Base-by-base conservation (phyloP, 2,888 invertebrate genomes). In the Eristalis tenax region DNA sequence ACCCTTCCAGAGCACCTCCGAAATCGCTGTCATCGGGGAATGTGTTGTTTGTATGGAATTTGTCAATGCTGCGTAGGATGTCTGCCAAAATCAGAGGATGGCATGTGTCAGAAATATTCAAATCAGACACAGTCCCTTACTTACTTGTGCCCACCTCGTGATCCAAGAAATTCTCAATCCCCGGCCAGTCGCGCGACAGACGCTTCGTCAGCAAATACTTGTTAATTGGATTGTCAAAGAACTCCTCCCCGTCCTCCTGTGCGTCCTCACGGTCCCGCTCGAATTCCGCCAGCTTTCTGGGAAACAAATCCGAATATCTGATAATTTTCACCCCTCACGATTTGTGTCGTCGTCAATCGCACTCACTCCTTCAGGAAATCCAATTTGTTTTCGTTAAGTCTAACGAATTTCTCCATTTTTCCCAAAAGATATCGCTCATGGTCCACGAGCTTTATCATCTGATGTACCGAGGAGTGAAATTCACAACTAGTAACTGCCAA, bases 1-100 rank as follows among this genome's bases (percentile, higher is more conserved):
- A 94, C 1, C 99, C 99, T 75, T 96, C 96, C 8, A 99, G 98
- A n/a, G 98, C 99, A 0, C 99, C 99, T 89, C 96, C 96, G 88
- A 99, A 93, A 92, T 99, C 99, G 91, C 98, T 97, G 76, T 96
- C 95, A 0, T 96, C 95, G 0, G 98, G 98, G 92, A 90, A 89
- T 18, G 63, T 50, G 2, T 74, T n/a, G 0, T 57, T 79, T 35
- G 65, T 75, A 6, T 88, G 81, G 6, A 89, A 69, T 2, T 84
- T 89, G 23, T 89, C 87, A n/a, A 91, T 87, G 23, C 89, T 89
- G 1, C 32, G 61, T 38, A 92, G 74, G 4, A 89, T 23, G 69
- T 88, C 92, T 92, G 26, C 2, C 59, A 26, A 10, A 38, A 56
- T 11, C 32, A 32, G 13, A 13, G 5, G 22, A 32, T n/a, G 3